Evolutionary conservation across 2,113 vertebrate species (phyloP).

Genomic region (Percina caprodes): DNA sequence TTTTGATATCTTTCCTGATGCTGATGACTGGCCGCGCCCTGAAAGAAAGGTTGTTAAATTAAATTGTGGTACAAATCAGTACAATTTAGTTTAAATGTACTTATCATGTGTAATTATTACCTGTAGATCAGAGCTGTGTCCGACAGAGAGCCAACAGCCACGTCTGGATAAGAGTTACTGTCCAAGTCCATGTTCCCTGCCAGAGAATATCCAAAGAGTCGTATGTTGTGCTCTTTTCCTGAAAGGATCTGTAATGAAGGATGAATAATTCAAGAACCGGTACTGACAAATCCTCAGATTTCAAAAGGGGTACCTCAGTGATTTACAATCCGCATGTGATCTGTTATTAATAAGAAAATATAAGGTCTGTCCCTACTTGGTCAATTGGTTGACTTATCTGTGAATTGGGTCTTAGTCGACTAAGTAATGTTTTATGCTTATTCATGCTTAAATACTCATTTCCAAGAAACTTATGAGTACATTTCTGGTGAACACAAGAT

Average conservation of each 20-base stretch:
- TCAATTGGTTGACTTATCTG: too few relatives aligned
- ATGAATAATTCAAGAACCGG: neutral
- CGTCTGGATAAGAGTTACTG: slow-evolving; percentile 92
- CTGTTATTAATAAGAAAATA: neutral
- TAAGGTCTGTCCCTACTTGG: too few relatives aligned
- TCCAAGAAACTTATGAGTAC: too few relatives aligned
- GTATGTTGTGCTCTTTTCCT: slow-evolving; percentile 82
- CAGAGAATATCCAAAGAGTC: slow-evolving; percentile 94
- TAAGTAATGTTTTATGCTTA: too few relatives aligned
- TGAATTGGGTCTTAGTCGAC: too few relatives aligned
- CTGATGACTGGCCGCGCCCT: slow-evolving; percentile 93
- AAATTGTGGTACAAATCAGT: slow-evolving; percentile 11
- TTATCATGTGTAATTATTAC: slow-evolving; percentile 62
- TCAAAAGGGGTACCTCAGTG: neutral
- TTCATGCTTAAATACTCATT: too few relatives aligned
- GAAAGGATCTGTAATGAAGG: slow-evolving; percentile 87
- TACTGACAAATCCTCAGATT: neutral
- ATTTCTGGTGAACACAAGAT: too few relatives aligned
- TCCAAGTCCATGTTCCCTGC: slow-evolving; percentile 97
- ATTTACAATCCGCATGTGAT: neutral
- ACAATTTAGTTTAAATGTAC: slow-evolving; percentile 21
- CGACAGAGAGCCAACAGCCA: slow-evolving; percentile 95
- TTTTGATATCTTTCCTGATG: slow-evolving; percentile 87
- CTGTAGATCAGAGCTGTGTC: slow-evolving; percentile 93
- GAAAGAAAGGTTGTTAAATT: slow-evolving; percentile 49